Evolutionary conservation across 2,888 invertebrate species (phyloP), one percentile per base, ranked within the genome.

Genomic region (Alentia gelatinosa): DNA sequence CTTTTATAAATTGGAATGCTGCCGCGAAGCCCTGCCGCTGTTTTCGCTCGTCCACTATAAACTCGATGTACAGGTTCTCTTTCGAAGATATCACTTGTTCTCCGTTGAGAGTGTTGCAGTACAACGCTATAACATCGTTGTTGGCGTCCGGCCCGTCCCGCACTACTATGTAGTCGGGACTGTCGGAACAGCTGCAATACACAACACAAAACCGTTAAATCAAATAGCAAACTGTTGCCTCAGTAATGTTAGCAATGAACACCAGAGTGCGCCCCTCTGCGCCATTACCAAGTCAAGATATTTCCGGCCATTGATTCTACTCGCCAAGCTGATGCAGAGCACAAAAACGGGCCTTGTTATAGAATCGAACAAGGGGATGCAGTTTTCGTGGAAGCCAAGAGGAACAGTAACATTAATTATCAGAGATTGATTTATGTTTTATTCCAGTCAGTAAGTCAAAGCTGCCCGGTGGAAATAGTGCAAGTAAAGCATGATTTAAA

Each of bases 11-110:
- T 75, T 89, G 40, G 89, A 92, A 93, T 12, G 89, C 83, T 50
- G 93, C 93, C 9, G 93, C 91, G 88, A 93, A 93, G 47, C 93
- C 93, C 89, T 92, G 92, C n/a, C 91, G 90, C 91, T 93, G 93
- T 47, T 91, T 92, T 75, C 90, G 63, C 23, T 86, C 79, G 56
- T 92, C 92, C 37, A 91, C 89, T 30, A 90, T 74, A 39, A 93
- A 92, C 68, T 92, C 90, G 23, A 93, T 91, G 84, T 91, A 89
- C 7, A 92, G 91, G 42, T 88, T 84, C 47, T 63, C 74, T 37
- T 90, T 89, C 23, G 93, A 92, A 15, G 93, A 93, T n/a, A 90
- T 86, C 37, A 93, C 90, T 68, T 91, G 89, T 68, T 89, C 91
- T 30, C 90, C 91, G 90, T 93, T 93, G 26, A 79, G 75, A 19